Evolutionary conservation across 2,797 vertebrate species (phyloP), one percentile per base, ranked within the genome.

Genomic region (Schizopygopsis malacanthus): DNA sequence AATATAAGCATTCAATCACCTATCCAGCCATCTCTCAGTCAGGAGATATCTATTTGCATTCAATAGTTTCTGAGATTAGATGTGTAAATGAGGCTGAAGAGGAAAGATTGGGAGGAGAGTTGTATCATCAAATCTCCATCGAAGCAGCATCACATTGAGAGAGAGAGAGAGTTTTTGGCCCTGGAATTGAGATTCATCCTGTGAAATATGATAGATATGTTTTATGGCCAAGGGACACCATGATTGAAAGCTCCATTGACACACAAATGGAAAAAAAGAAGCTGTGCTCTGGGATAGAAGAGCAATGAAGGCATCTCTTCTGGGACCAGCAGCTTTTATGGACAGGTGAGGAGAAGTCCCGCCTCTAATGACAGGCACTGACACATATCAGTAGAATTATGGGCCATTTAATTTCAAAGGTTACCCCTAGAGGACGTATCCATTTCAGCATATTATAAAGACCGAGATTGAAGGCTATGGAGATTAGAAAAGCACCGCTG

Each of bases 341-440:
- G 61, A 80, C 52, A 81, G 81, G 78, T 61, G 61, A 54, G 84
- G 69, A 67, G 65, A 56, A 89, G 79, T 85, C 28, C 75, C 56
- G 59, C 85, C 83, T 81, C 72, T 86, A 84, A 73, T 86, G 85
- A 79, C 88, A 45, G 73, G 12, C 63, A 33, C 84, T 86, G 90
- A 88, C 63, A 91, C 88, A 90, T 87, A 85, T 89, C 89, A 88
- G 88, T 90, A 81, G 82, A 91, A 93, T 93, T 91, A 92, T 88
- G 89, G 89, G 90, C 47, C 87, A 25, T 94, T 93, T 93, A 83
- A 94, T 94, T 95, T 93, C 89, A 92, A 90, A 18, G 87, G 70
- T 86, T 87, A 89, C 85, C 90, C 92, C 79, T 0, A 87, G 80
- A 93, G 92, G 89, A 89, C 18, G 56, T 89, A 89, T 94, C 89